Conservation (phyloP, 2,797 vertebrate genomes). For the Perodicticus potto region DNA sequence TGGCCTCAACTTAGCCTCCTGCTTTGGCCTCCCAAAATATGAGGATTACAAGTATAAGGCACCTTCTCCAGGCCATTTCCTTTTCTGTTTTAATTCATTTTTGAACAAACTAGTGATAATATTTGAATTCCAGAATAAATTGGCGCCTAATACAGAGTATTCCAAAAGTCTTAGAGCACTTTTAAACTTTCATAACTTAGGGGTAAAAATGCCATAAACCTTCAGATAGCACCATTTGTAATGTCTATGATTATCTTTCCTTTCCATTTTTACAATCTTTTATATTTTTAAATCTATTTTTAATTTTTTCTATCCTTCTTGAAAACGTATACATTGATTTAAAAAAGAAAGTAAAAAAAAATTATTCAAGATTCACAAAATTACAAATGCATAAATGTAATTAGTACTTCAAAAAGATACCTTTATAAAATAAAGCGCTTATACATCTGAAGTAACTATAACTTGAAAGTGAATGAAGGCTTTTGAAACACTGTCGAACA, state of each 20-base stretch:
- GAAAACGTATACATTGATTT: not conserved
- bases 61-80: not conserved
- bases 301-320: not conserved
- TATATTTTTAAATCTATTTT: conserved; percentile 6
- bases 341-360: not conserved
- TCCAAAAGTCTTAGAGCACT: not conserved
- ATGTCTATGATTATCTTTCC: not conserved
- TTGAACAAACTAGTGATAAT: not conserved
- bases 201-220: not conserved
- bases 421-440: not conserved
- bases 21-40: not conserved
- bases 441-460: not conserved
- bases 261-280: not conserved
- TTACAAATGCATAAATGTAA: not conserved
- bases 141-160: not conserved
- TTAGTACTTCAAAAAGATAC: not conserved
- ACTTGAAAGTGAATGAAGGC: not conserved
- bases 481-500: not conserved
- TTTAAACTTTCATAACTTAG: not conserved
- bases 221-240: not conserved
- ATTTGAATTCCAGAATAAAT: not conserved
- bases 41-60: not conserved
- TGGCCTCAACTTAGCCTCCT: not conserved
- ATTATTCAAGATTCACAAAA: conserved; percentile 10
- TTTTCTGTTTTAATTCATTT: not conserved